Evolutionary conservation across 1,140 invertebrate species (phyloP), one percentile per base, ranked within the genome.

Genomic region (Euglossa dilemma): DNA sequence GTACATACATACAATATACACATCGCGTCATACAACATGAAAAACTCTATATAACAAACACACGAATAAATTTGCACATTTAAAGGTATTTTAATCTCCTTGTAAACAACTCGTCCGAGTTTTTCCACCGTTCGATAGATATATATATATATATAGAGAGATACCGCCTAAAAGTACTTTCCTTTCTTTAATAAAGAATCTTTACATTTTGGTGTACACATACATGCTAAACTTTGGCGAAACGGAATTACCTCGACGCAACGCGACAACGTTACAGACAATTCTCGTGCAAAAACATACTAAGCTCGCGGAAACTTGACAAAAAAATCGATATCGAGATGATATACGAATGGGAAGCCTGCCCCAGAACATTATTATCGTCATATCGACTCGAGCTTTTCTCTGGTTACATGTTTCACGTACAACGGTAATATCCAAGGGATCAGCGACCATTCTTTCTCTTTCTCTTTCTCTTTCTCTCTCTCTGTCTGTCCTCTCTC

Each of bases 41-140:
- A 67, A 61, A 63, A 36, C 14, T 28, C 9, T n/a, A n/a, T n/a
- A 61, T n/a, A 61, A 25, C 12, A 12, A 59, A 25, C 75, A 76
- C 25, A 52, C 52, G 16, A 57, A 73, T 23, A 87, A 89, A 67
- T 86, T 91, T 91, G 90, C 89, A 91, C 90, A 87, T 91, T 80
- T 86, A 25, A 63, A 81, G 81, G 83, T 63, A 75, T 70, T 84
- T 66, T 64, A 73, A 74, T 71, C n/a, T 71, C 50, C 36, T 47
- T n/a, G 71, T 74, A 69, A 74, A 73, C 56, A 54, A 57, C 81
- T 76, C 66, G 52, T 57, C 25, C 14, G 18, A 6, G 54, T 36
- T 25, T 52, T 59, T 76, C 0, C 63, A 74, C 70, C 14, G 1
- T 70, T 47, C n/a, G n/a, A n/a, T n/a, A n/a, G n/a, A n/a, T n/a